Percentiles rank a stretch among this genome's conserved stretches.
phyloP scores from a whole-genome alignment of 1,140 invertebrate species.

The Zaprionus kolodkinae region DNA sequence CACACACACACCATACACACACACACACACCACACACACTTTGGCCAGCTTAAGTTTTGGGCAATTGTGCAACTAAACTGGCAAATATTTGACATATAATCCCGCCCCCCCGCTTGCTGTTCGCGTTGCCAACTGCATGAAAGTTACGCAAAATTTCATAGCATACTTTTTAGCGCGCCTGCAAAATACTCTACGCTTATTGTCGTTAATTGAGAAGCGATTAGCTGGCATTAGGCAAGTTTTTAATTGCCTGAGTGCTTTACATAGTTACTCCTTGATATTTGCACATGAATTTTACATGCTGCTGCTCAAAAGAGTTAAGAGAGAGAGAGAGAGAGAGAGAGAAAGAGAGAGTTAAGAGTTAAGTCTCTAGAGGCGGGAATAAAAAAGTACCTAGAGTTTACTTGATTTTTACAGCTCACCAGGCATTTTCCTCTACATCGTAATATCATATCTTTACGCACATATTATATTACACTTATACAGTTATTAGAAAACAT shows the following conservation, averaged over 20 bases:
- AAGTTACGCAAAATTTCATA: conserved; percentile 21
- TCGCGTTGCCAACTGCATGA: conserved; percentile 6
- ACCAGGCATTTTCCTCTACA: background rate
- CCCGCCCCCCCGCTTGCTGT: conserved; percentile 8
- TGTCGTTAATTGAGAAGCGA: conserved; percentile 32
- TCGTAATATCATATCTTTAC: background rate
- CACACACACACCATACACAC: conserved; percentile 10
- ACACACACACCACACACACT: background rate
- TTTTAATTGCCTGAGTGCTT: conserved; percentile 23
- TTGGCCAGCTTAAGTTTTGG: conserved; percentile 40
- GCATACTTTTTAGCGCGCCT: conserved; percentile 24
- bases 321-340: too few relatives aligned
- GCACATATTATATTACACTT: background rate
- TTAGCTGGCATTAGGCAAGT: conserved; percentile 28
- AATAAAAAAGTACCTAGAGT: background rate
- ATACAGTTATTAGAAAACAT: background rate
- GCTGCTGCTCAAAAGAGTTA: background rate
- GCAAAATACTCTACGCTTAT: conserved; percentile 12
- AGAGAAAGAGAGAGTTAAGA: too few relatives aligned
- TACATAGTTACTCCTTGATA: background rate
- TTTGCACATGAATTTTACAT: background rate
- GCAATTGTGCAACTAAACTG: conserved; percentile 49
- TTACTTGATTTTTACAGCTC: too few relatives aligned
- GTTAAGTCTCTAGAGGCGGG: background rate
- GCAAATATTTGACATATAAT: conserved; percentile 54